These are phyloP conservation scores for Cheilosia urbana DNA, from an alignment of 2,888 invertebrate genomes.

Conservation along the genomic window DNA sequence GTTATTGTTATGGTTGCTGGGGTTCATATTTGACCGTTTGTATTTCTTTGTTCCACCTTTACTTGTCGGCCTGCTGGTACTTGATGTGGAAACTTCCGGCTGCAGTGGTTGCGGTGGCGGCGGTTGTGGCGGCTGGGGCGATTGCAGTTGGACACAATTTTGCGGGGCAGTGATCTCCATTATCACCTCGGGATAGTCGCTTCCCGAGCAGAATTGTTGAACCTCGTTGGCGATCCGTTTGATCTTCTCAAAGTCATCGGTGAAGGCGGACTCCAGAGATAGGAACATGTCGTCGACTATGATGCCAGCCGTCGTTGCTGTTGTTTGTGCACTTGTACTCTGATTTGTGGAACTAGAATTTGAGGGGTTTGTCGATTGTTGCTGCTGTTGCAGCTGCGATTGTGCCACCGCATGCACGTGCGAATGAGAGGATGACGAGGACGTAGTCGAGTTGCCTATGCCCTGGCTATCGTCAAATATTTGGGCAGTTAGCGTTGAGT, in stretches of 20 bases:
- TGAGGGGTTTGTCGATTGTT: conserved; percentile 62
- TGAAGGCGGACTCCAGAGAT: conserved; percentile 84
- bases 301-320: conserved; percentile 78
- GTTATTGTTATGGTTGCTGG: conserved; percentile 79
- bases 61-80: conserved; percentile 78
- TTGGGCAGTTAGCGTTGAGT: conserved; percentile 82
- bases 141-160: conserved; percentile 79
- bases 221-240: conserved; percentile 93
- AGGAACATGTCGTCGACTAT: conserved; percentile 84
- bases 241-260: conserved; percentile 93
- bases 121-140: conserved; percentile 83
- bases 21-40: conserved; percentile 86
- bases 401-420: conserved; percentile 62
- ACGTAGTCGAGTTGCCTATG: conserved; percentile 65
- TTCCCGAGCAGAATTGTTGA: conserved; percentile 87
- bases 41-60: conserved; percentile 88
- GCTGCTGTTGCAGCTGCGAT: conserved; percentile 61
- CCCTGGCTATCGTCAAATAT: conserved; percentile 82
- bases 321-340: conserved; percentile 67
- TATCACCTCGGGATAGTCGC: conserved; percentile 81
- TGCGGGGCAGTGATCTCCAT: conserved; percentile 81
- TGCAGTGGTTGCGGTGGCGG: conserved; percentile 85
- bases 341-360: conserved; percentile 74
- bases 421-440: conserved; percentile 66
- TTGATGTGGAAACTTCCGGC: conserved; percentile 86